Evolutionary conservation across 1,140 invertebrate genomes (phyloP).

Genomic region (Diuraphis noxia): DNA sequence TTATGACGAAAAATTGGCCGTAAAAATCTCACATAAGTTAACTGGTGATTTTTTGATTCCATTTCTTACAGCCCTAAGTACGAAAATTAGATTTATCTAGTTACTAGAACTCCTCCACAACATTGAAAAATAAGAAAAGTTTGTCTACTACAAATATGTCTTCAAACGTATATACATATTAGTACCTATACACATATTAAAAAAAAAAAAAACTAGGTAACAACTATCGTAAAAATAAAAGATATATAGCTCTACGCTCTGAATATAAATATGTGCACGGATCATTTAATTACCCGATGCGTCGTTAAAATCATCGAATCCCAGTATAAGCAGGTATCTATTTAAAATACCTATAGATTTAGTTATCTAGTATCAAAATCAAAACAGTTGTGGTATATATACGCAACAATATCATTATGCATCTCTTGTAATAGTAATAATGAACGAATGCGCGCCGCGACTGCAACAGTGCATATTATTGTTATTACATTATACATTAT

Average conservation of each 20-base stretch:
- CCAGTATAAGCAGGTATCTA: not conserved
- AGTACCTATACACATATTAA: too few relatives aligned
- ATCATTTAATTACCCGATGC: not conserved
- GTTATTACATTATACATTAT: not conserved
- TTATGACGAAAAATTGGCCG: too few relatives aligned
- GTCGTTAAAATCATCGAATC: not conserved
- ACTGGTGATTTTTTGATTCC: too few relatives aligned
- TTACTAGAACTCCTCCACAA: not conserved
- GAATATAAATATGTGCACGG: not conserved
- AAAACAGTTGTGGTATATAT: not conserved
- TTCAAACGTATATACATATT: too few relatives aligned
- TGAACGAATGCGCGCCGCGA: not conserved
- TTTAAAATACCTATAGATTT: too few relatives aligned
- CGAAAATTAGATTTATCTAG: not conserved
- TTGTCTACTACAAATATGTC: too few relatives aligned
- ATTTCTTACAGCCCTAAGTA: not conserved
- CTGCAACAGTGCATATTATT: not conserved
- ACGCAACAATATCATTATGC: not conserved
- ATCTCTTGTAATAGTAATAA: too few relatives aligned
- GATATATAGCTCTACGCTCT: not conserved
- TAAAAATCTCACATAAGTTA: too few relatives aligned
- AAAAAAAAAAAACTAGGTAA: not conserved
- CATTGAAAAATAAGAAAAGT: not conserved
- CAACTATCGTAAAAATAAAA: not conserved
- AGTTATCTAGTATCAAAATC: not conserved